Evolutionary conservation across 1,140 invertebrate species (phyloP), one percentile per base, ranked within the genome.

Genomic region (Meloidogyne floridensis): DNA sequence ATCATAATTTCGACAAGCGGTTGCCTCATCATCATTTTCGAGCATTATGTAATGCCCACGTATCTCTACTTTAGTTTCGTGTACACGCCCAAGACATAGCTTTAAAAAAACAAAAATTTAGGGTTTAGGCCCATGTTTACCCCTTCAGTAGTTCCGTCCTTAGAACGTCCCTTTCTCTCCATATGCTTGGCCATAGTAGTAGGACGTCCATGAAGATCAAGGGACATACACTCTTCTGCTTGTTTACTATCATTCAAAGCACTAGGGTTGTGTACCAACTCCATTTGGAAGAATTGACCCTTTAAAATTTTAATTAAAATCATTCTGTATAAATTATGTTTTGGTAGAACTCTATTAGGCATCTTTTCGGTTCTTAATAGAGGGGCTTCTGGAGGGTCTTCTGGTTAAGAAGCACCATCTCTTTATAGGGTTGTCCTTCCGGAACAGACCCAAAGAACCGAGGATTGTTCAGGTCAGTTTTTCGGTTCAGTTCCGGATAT

Each of bases 121-220:
- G 47, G 47, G 47, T 15, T 56, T 5, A 69, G 15, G n/a, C 0
- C 18, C n/a, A 10, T 15, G 10, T 77, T n/a, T 82, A 87, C 86
- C 84, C 86, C 86, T 79, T 88, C 87, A 71, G 82, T 83, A 74
- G 82, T 85, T 56, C 87, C 87, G 75, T 88, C 87, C 47, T 81
- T 83, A 47, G 84, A 87, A 54, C 87, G 83, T 13, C 87, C 87
- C 65, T 88, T 88, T 13, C 87, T 87, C 80, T 88, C 87, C 86
- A 88, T 89, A 74, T 87, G 82, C 76, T 87, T 80, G 42, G 80
- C 84, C 51, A 88, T 75, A 15, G 85, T 86, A 15, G 84, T 83
- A n/a, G 87, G 87, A 69, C 87, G 80, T 71, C 87, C 87, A 78
- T 88, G 87, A 69, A 88, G 83, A 78, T 88, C 87, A 20, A 87